A percentile compares a stretch with the other conserved stretches of the same genome.
These are phyloP conservation scores for Catharus ustulatus DNA, from an alignment of 2,797 vertebrate species.

Conservation along the genomic window DNA sequence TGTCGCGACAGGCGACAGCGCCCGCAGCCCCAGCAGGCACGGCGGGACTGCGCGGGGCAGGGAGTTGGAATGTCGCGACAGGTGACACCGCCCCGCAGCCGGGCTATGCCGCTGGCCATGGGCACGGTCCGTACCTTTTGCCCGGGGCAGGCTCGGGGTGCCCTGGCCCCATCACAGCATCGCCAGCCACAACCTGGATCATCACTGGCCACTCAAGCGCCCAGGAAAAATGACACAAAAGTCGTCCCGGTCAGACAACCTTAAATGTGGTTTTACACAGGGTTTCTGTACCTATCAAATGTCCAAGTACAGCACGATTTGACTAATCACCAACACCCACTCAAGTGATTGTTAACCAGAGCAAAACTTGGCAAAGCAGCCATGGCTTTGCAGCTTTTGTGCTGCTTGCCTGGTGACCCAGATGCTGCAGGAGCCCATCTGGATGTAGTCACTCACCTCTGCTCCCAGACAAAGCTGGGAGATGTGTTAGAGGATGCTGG, in stretches of 20 bases:
- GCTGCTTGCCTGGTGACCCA: not conserved
- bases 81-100: not conserved
- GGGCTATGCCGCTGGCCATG: no score
- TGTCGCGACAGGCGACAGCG: not conserved
- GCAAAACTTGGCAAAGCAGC: not conserved
- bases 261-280: not conserved
- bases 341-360: not conserved
- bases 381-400: not conserved
- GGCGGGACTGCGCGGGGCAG: fast-evolving
- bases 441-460: not conserved
- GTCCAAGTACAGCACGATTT: not conserved
- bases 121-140: no score
- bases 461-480: not conserved
- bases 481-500: not conserved
- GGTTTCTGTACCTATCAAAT: not conserved
- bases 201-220: fast-evolving
- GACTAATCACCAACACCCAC: not conserved
- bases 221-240: not conserved
- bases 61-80: fast-evolving
- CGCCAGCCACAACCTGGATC: fast-evolving
- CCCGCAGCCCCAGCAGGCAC: not conserved
- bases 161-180: not conserved
- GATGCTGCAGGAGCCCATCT: not conserved
- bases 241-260: not conserved
- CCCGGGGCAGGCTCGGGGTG: no score